Evolutionary conservation across 37 sponge, comb jelly and placozoan genomes (phyloP).

Genomic region (Haliclona indistincta): DNA sequence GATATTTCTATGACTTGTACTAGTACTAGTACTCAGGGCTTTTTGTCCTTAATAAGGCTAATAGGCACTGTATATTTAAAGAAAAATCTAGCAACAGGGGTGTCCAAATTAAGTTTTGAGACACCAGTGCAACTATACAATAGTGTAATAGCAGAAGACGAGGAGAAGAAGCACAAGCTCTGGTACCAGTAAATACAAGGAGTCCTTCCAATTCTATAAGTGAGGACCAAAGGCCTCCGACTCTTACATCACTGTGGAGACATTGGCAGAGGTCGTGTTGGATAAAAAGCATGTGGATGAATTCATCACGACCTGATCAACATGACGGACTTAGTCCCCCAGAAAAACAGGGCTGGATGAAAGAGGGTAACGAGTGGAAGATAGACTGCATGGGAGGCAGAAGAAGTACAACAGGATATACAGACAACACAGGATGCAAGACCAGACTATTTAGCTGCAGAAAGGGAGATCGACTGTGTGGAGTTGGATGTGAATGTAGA

Average conservation of each 20-base stretch:
- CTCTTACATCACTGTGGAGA: constrained; percentile 3
- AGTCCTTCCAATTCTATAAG: not conserved
- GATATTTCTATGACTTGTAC: too few species aligned
- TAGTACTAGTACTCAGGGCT: too few species aligned
- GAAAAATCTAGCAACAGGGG: not conserved
- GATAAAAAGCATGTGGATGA: not conserved
- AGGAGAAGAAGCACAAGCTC: constrained; percentile 1
- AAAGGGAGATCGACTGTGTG: not conserved
- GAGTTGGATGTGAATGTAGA: constrained; percentile 5
- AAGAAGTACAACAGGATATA: not conserved
- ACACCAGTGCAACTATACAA: constrained; percentile 20
- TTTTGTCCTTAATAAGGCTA: too few species aligned
- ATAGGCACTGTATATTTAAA: constrained; percentile 31
- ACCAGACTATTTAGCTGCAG: not conserved
- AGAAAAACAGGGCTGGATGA: constrained; percentile 5
- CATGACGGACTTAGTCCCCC: not conserved
- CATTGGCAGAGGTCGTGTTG: constrained; percentile 14
- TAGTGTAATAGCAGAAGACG: not conserved
- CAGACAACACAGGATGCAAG: not conserved
- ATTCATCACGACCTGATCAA: not conserved
- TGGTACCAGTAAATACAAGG: constrained; percentile 8
- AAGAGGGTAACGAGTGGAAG: not conserved
- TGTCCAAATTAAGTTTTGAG: not conserved
- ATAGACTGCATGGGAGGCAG: constrained; percentile 7
- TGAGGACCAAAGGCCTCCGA: constrained; percentile 1